phyloP scores from a whole-genome alignment of 2,888 invertebrate genomes.

The Tenthredo notha region DNA sequence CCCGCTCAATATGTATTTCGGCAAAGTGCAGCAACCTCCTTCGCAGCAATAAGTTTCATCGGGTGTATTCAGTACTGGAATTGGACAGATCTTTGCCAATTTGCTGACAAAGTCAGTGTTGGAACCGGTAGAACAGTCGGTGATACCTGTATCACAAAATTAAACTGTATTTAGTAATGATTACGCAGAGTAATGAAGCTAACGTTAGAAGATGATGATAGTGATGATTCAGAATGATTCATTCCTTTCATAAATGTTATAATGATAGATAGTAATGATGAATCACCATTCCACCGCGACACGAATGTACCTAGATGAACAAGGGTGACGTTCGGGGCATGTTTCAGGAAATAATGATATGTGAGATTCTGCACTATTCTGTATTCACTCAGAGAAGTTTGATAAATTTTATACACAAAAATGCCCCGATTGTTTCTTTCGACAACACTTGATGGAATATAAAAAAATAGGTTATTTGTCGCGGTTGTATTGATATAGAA shows the following conservation, averaged over 20 bases:
- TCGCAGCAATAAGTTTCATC: conserved; percentile 3
- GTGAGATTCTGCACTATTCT: too few relatives aligned
- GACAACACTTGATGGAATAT: too few relatives aligned
- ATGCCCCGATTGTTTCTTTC: too few relatives aligned
- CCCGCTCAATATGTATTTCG: not conserved
- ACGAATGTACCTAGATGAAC: not conserved
- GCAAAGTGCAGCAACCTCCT: not conserved
- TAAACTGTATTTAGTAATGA: not conserved
- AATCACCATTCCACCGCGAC: not conserved
- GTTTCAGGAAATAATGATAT: too few relatives aligned
- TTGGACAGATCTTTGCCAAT: not conserved
- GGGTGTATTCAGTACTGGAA: not conserved
- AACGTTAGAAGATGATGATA: not conserved
- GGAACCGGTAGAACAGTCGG: not conserved
- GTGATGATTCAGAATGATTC: not conserved
- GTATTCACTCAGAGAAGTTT: too few relatives aligned
- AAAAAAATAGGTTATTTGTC: too few relatives aligned
- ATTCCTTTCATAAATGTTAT: not conserved
- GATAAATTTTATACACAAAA: too few relatives aligned
- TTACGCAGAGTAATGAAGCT: not conserved
- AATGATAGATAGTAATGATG: not conserved
- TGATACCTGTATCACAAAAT: not conserved
- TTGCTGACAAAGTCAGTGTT: not conserved
- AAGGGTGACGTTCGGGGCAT: too few relatives aligned
- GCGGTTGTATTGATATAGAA: too few relatives aligned